Base-by-base conservation (phyloP, 1,140 invertebrate species). In the Drosophila nigrodunni region DNA sequence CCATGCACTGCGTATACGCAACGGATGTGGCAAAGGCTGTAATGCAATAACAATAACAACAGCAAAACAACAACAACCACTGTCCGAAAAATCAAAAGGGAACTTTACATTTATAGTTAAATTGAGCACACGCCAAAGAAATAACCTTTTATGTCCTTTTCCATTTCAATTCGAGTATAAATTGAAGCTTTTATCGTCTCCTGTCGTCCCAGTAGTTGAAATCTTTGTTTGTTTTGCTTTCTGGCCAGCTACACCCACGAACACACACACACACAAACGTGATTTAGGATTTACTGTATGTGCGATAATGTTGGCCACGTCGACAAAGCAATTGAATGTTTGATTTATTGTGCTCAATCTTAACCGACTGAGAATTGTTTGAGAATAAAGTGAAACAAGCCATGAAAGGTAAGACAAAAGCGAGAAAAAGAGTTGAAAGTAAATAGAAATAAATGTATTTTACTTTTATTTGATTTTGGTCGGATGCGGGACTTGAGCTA, bases 1-100 rank as follows among this genome's bases (percentile, higher is more conserved):
- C 15, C 46, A 60, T 52, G 68, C 60, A 46, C 46, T 68, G 80
- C 80, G 80, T 80, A 83, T 83, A 77, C 80, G 77, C 77, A 25
- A 68, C 39, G 34, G 10, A n/a, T 69, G 41, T 41, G 71, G 37
- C 57, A 30, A 65, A 35, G 61, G 52, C 60, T n/a, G 25, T 35
- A 46, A 44, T 47, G 37, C 64, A 49, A 47, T n/a, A 37, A 39
- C 13, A 55, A 43, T 30, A 4, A 30, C 25, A 30, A 21, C 18
- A 2, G 18, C 25, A 30, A 35, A 58, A 50, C 13, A 65, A 13
- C 4, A 10, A 43, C 39, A 4, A 13, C 41, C 6, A 43, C 41
- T 43, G 41, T n/a, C 13, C 50, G 37, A 25, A 43, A 50, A 13
- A 61, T 21, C 21, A 55, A 46, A 61, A 37, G 7, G 7, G 41